A percentile compares a stretch with the other conserved stretches of the same genome.
Conservation (phyloP, 2,888 invertebrate species). For the Mimachlamys varia region DNA sequence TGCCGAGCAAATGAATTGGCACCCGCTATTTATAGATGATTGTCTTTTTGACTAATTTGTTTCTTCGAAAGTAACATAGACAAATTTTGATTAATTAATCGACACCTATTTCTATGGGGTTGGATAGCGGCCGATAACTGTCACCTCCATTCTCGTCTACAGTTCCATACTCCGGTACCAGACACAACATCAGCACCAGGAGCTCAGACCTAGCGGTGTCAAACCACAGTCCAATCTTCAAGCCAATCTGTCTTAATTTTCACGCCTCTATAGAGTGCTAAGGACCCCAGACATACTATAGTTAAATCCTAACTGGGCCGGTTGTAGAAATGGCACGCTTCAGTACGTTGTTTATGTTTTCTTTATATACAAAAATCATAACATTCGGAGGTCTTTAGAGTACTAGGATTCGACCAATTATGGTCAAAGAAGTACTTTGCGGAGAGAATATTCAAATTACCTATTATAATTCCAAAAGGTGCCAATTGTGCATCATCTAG, state of each 20-base stretch:
- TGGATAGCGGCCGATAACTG: background rate
- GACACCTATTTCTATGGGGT: background rate
- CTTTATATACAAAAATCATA: too few species aligned
- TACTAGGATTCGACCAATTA: too few species aligned
- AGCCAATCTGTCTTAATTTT: background rate
- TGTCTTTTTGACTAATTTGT: slow-evolving; percentile 25
- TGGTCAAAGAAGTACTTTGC: too few species aligned
- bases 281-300: background rate
- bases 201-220: slow-evolving; percentile 6
- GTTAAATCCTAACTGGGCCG: background rate
- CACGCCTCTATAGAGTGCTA: background rate
- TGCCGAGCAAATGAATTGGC: background rate
- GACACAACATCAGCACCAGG: background rate
- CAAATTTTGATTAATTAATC: slow-evolving; percentile 26
- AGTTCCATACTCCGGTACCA: background rate
- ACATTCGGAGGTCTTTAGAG: too few species aligned
- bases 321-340: background rate
- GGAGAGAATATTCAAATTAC: too few species aligned
- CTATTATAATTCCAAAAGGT: too few species aligned
- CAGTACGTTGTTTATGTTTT: too few species aligned
- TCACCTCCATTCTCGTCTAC: background rate
- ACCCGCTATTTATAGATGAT: background rate
- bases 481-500: too few species aligned
- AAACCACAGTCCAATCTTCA: background rate
- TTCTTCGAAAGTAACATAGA: background rate